Percentiles rank a stretch among this genome's conserved stretches.
These are phyloP conservation scores for Hippolais icterina DNA, from an alignment of 2,113 vertebrate genomes.

Conservation along the genomic window DNA sequence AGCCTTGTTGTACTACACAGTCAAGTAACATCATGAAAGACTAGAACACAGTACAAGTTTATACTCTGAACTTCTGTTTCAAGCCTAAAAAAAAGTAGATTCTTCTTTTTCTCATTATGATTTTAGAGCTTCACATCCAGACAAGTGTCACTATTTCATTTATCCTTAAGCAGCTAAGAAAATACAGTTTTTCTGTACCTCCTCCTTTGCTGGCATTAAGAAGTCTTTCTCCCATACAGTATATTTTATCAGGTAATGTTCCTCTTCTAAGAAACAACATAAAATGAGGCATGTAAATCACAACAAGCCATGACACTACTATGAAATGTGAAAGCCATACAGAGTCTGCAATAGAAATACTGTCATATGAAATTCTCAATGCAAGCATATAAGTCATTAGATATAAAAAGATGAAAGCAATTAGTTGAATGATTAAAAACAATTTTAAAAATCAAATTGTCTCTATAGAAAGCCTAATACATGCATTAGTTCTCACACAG, in stretches of 20 bases:
- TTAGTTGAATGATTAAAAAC: neutral
- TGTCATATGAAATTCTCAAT: neutral
- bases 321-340: neutral
- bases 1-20: neutral
- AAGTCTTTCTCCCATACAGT: neutral
- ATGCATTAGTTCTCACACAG: neutral
- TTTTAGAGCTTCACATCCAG: neutral
- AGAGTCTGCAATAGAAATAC: neutral
- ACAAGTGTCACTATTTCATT: neutral
- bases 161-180: neutral
- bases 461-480: neutral
- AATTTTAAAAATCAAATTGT: neutral
- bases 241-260: neutral
- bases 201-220: neutral
- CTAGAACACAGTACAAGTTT: neutral
- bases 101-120: neutral
- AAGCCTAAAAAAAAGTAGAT: neutral
- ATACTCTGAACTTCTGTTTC: neutral
- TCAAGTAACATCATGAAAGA: neutral
- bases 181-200: neutral
- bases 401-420: neutral
- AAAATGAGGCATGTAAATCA: neutral
- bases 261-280: neutral
- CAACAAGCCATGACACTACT: neutral
- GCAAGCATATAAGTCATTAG: neutral